Evolutionary conservation across 2,888 invertebrate species (phyloP), one percentile per base, ranked within the genome.

Genomic region (Parascotia fuliginaria): DNA sequence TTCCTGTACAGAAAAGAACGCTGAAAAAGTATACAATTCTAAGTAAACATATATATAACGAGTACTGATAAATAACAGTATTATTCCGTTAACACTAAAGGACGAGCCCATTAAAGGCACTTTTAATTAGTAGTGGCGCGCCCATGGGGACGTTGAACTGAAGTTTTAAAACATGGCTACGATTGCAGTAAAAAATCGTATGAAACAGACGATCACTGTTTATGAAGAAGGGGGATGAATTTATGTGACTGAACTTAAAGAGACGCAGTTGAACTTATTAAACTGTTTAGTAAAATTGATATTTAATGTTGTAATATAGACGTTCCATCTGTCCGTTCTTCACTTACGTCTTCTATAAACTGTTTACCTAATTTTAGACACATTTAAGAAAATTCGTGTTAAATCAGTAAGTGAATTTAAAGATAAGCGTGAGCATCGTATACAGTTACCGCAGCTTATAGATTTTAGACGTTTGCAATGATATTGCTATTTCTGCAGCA

Each of bases 121-220:
- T 55, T 58, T 58, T 70, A 70, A 70, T 63, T 60, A 68, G 44
- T 16, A 31, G 49, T 40, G 54, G 36, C 65, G 49, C 61, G 44
- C 74, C 75, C 64, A 43, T n/a, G 13, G 16, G 58, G 72, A 63
- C 70, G 53, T 51, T 70, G 69, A 70, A 69, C 74, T 76, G 70
- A 70, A 68, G 67, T 59, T 70, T 71, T 69, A 65, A 67, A 59
- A 59, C 60, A 59, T 58, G 49, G 53, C 58, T 33, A 43, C 44
- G 39, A 28, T 48, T 50, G 58, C 28, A 47, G 52, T 67, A 68
- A 75, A 71, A 72, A 66, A 55, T 43, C 46, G 53, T 55, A 55
- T 50, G 48, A 59, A 54, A 57, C 59, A 11, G 34, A 47, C 47
- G 40, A 63, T 37, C 41, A 40, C 4, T 50, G 33, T 63, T 52